phyloP scores from a whole-genome alignment of 2,888 invertebrate species.

The Cryptocephalus moraei region DNA sequence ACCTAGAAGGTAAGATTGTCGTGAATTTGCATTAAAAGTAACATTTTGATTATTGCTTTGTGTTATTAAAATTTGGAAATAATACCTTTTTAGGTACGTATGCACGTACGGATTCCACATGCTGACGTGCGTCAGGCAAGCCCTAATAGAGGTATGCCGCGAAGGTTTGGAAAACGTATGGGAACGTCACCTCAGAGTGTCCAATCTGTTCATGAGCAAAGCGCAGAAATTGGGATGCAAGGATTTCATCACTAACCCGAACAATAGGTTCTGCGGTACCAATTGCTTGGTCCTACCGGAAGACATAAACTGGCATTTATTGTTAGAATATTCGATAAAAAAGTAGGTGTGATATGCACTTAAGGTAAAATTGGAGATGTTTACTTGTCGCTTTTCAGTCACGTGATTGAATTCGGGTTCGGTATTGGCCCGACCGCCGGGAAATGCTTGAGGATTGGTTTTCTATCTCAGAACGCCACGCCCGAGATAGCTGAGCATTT shows the following conservation, averaged over 20 bases:
- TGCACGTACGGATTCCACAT: slow-evolving; percentile 70
- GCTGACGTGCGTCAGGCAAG: slow-evolving; percentile 67
- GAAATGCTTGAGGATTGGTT: slow-evolving; percentile 66
- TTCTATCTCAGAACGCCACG: slow-evolving; percentile 58
- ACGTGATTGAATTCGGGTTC: slow-evolving; percentile 59
- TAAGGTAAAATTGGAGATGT: not conserved
- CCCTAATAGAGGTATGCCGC: slow-evolving; percentile 55
- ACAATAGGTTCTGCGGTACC: slow-evolving; percentile 54
- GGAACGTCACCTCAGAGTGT: slow-evolving; percentile 54
- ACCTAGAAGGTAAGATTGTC: slow-evolving; percentile 1
- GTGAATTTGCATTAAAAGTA: too few relatives aligned
- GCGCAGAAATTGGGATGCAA: slow-evolving; percentile 52
- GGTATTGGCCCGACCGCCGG: slow-evolving; percentile 72
- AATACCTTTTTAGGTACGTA: slow-evolving; percentile 51
- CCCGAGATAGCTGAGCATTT: slow-evolving; percentile 26
- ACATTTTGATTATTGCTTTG: too few relatives aligned
- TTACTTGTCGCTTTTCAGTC: slow-evolving; percentile 28
- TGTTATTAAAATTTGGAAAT: too few relatives aligned
- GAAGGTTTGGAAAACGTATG: slow-evolving; percentile 59
- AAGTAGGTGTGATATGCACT: slow-evolving; percentile 11
- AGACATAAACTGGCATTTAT: slow-evolving; percentile 46
- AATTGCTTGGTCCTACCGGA: slow-evolving; percentile 52
- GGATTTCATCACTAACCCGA: slow-evolving; percentile 54
- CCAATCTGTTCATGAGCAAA: slow-evolving; percentile 52
- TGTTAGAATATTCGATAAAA: slow-evolving; percentile 13